A percentile compares a stretch with the other conserved stretches of the same genome.
These are phyloP conservation scores for Ornithoptera alexandrae DNA, from an alignment of 2,888 invertebrate species.

Conservation along the genomic window DNA sequence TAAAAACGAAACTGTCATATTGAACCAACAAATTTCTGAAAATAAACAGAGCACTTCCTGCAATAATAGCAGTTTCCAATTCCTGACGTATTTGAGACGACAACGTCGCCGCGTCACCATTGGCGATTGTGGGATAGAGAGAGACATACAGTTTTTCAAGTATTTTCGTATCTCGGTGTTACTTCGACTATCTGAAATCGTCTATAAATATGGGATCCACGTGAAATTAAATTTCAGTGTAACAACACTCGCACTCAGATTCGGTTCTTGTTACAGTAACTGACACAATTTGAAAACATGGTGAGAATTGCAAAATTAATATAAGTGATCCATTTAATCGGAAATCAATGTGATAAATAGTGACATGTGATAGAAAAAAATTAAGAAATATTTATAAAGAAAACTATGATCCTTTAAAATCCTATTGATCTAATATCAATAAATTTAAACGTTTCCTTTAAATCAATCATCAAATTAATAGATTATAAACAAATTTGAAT, in stretches of 20 bases:
- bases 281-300: conserved; percentile 62
- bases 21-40: conserved; percentile 46
- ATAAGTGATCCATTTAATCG: not conserved
- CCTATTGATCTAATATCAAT: not conserved
- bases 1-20: conserved; percentile 28
- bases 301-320: conserved; percentile 54
- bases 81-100: conserved; percentile 44
- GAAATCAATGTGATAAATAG: conserved; percentile 36
- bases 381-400: not conserved
- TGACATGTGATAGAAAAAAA: conserved; percentile 23
- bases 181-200: conserved; percentile 52
- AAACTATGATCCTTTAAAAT: not conserved
- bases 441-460: not conserved
- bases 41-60: conserved; percentile 50
- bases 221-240: conserved; percentile 70
- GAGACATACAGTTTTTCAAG: conserved; percentile 68
- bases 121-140: conserved; percentile 41
- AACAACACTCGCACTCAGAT: conserved; percentile 78
- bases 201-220: conserved; percentile 76
- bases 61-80: conserved; percentile 48
- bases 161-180: conserved; percentile 74
- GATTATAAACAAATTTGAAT: not conserved
- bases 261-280: conserved; percentile 76
- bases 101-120: conserved; percentile 36
- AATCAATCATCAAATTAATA: not conserved